Evolutionary conservation across 2,797 vertebrate genomes (phyloP), one percentile per base, ranked within the genome.

Genomic region (Intellagama lesueurii): DNA sequence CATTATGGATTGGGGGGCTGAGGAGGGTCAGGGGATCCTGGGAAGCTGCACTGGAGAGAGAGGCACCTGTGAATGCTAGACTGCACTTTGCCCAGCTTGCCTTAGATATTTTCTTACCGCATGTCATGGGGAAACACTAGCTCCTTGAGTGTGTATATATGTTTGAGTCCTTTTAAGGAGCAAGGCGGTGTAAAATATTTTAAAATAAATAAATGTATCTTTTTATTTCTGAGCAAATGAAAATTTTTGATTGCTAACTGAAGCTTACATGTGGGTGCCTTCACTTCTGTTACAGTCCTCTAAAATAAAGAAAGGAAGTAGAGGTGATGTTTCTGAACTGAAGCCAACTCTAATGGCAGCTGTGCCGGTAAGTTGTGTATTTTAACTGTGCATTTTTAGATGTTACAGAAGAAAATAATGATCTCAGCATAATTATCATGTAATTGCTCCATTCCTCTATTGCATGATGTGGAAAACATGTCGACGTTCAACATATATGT

Each of bases 281-380:
- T 66, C 35, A 82, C 12, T 91, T 94, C 2, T 32, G 81, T 94
- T 82, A 73, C 92, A 99, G 99, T 99, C 99, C 44, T 98, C 98
- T 47, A 99, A 99, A 97, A 99, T 99, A 95, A 99, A 99, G 96
- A 98, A 97, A 95, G 99, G 99, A 96, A 99, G 98, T 95, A 98
- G 98, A 94, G 99, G 99, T 86, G 99, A 99, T 93, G 96, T 97
- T 89, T 98, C 98, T 68, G 93, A 97, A 52, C 96, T 99, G 91
- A 98, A 97, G 88, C 99, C 99, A 87, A 99, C 98, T 17, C 95
- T 99, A 83, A 99, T 99, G 98, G 98, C 98, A 88, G 98, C 99
- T 77, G 99, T 99, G 52, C 99, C 99, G 52, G 99, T 99, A 97
- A 98, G 98, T 91, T 86, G 17, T 85, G 56, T 88, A 52, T 4